Evolutionary conservation across 2,797 vertebrate species (phyloP), one percentile per base, ranked within the genome.

Genomic region (Strix occidentalis): DNA sequence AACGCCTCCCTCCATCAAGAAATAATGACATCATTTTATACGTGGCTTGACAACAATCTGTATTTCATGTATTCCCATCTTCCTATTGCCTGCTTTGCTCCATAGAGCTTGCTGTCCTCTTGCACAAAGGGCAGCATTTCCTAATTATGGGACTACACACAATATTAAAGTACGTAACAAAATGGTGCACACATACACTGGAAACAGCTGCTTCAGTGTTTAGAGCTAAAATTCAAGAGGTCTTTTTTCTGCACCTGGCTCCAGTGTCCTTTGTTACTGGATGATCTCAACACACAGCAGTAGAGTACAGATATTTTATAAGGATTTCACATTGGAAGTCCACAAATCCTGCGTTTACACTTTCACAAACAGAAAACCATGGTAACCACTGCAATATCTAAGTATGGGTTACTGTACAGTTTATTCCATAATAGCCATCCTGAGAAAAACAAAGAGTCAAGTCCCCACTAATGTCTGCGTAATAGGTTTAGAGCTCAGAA

Each of bases 381-480:
- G 72, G 82, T 79, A 96, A 91, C 69, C 50, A 70, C 72, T 54
- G 79, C 72, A 61, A 60, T 65, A 91, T 31, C 41, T 48, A 91
- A 87, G 70, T 57, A 68, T 50, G 58, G 37, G 54, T 86, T 91
- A 80, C 81, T 65, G 51, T 37, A 92, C 77, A 71, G 69, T 76
- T 91, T 84, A 91, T 87, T 87, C 82, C 50, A 51, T 90, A 84
- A 93, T 39, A 87, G 16, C 46, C 23, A 48, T 51, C 43, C 77
- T 43, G 50, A 93, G 68, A 74, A 94, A 91, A 94, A 93, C 48
- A 85, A 63, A 60, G 35, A 95, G 31, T 50, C 45, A 94, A 79
- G 63, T 43, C 89, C 29, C 26, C 60, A 37, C 31, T 66, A 56
- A 43, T n/a, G 37, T 54, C 71, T 87, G 28, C 25, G 9, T 25